These are phyloP conservation scores for Gadopsis marmoratus DNA, from an alignment of 2,797 vertebrate species.

Conservation along the genomic window DNA sequence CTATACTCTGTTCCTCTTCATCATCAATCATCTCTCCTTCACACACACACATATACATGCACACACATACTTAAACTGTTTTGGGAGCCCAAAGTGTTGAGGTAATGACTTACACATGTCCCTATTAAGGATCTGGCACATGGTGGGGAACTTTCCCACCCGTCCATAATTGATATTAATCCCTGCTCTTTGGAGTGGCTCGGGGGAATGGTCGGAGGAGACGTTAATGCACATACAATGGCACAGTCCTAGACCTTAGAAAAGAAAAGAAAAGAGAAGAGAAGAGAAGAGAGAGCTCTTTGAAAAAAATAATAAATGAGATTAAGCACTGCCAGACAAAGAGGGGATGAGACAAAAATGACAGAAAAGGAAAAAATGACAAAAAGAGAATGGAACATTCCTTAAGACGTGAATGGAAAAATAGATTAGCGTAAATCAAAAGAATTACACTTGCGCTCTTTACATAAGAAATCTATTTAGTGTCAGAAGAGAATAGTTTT, in stretches of 20 bases:
- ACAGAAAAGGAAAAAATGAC: constrained; percentile 4
- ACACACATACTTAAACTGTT: constrained; percentile 47
- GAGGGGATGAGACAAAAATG: constrained; percentile 30
- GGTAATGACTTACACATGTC: constrained; percentile 87
- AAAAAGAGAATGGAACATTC: constrained; percentile 39
- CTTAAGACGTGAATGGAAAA: constrained; percentile 29
- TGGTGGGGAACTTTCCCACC: constrained; percentile 79
- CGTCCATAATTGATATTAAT: constrained; percentile 85
- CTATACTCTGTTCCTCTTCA: constrained; percentile 47
- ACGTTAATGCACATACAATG: constrained; percentile 58
- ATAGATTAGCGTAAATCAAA: constrained; percentile 23
- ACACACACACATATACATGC: constrained; percentile 13
- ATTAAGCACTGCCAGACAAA: constrained; percentile 52
- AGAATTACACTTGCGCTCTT: background rate
- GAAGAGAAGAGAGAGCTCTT: constrained; percentile 7
- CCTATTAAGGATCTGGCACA: constrained; percentile 83
- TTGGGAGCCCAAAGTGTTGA: constrained; percentile 75
- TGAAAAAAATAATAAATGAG: constrained; percentile 51
- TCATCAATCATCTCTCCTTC: constrained; percentile 66
- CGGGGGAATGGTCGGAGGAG: constrained; percentile 60
- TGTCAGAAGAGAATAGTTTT: background rate
- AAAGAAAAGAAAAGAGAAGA: constrained; percentile 9
- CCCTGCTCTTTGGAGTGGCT: constrained; percentile 77
- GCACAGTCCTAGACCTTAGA: constrained; percentile 45
- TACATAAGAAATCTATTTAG: constrained; percentile 7